These are phyloP conservation scores for Gulo gulo DNA, from an alignment of 2,113 vertebrate species.

Conservation along the genomic window DNA sequence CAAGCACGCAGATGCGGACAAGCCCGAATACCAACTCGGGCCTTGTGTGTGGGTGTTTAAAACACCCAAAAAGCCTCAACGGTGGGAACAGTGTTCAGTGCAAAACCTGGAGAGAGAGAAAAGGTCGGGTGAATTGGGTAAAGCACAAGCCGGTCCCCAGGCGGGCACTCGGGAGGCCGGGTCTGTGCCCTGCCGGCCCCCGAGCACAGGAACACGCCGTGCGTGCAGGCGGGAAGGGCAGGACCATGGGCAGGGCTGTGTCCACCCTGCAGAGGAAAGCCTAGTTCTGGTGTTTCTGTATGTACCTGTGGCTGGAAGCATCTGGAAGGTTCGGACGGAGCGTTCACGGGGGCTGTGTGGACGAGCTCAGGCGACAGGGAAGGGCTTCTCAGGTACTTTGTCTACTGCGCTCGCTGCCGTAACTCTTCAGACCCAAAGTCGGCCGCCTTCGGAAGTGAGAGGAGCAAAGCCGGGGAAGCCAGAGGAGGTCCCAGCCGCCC, in stretches of 20 bases:
- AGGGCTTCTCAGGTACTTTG: background rate
- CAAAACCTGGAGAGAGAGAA: rapidly evolving
- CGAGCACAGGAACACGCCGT: rapidly evolving
- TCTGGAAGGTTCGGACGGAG: background rate
- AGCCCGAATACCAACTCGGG: rapidly evolving
- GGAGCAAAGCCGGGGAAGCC: background rate
- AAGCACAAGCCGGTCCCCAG: background rate
- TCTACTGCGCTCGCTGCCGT: rapidly evolving
- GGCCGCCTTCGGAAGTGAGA: background rate
- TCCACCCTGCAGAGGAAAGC: background rate
- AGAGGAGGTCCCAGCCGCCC: background rate
- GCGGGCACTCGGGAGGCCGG: rapidly evolving
- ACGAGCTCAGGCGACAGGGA: rapidly evolving
- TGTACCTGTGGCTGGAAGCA: background rate
- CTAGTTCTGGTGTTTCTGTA: background rate
- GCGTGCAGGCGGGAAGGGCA: rapidly evolving
- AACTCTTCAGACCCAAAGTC: background rate
- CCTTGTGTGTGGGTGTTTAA: too few relatives aligned
- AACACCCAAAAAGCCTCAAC: background rate
- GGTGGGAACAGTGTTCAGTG: background rate
- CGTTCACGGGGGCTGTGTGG: background rate
- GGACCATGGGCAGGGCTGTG: rapidly evolving
- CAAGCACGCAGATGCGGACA: rapidly evolving
- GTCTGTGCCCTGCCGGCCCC: rapidly evolving
- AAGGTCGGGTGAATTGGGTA: background rate